Percentiles rank a stretch among this genome's conserved stretches.
Conservation (phyloP, 2,797 vertebrate genomes). For the Paedocypris micromegethes region DNA sequence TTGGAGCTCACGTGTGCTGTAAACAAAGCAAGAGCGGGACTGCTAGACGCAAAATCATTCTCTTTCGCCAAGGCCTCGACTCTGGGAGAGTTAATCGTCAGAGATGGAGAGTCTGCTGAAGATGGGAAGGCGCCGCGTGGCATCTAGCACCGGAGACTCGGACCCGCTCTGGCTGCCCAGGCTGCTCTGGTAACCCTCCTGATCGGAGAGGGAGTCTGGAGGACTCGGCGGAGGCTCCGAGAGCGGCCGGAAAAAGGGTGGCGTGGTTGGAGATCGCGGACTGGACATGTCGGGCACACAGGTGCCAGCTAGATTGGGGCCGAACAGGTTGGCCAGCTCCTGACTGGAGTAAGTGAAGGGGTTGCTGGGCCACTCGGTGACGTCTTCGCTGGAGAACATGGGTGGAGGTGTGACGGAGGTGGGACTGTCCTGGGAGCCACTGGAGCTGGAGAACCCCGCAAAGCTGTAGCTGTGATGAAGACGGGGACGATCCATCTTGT, state of each 20-base stretch:
- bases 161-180: slow-evolving; percentile 80
- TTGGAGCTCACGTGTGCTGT: slow-evolving; percentile 44
- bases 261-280: slow-evolving; percentile 57
- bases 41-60: slow-evolving; percentile 17
- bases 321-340: slow-evolving; percentile 75
- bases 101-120: slow-evolving; percentile 88
- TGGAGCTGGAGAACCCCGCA: slow-evolving; percentile 75
- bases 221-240: slow-evolving; percentile 77
- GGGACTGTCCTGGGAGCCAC: slow-evolving; percentile 74
- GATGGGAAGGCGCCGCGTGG: slow-evolving; percentile 83
- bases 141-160: slow-evolving; percentile 81
- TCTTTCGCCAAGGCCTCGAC: slow-evolving; percentile 1
- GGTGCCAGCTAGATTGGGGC: slow-evolving; percentile 68
- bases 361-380: slow-evolving; percentile 73
- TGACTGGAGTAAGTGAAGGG: slow-evolving; percentile 78
- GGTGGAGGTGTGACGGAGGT: slow-evolving; percentile 80
- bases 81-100: slow-evolving; percentile 65
- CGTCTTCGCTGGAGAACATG: slow-evolving; percentile 69
- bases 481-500: slow-evolving; percentile 68
- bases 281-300: slow-evolving; percentile 41
- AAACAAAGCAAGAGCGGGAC: slow-evolving; percentile 41
- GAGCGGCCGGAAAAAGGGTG: slow-evolving; percentile 71
- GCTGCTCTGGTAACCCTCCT: slow-evolving; percentile 84
- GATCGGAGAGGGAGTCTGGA: slow-evolving; percentile 81
- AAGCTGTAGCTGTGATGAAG: slow-evolving; percentile 88